These are phyloP conservation scores for Odontomachus brunneus DNA, from an alignment of 1,140 invertebrate genomes.

Conservation along the genomic window DNA sequence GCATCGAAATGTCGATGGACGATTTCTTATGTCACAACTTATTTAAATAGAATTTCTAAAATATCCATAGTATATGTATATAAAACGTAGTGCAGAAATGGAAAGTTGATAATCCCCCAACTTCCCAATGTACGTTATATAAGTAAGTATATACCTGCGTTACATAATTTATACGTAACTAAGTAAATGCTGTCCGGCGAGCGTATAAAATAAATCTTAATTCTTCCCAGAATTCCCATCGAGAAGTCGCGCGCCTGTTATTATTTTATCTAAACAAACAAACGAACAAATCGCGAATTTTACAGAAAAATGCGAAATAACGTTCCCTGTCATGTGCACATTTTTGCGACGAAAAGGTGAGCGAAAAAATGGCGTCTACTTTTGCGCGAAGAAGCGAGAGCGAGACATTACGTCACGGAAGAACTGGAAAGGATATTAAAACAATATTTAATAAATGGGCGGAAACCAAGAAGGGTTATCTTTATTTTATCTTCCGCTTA, in stretches of 20 bases:
- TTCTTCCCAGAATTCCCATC: background rate
- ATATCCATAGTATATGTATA: background rate
- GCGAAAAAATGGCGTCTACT: background rate
- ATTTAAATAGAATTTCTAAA: background rate
- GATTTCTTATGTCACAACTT: background rate
- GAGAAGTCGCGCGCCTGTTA: background rate
- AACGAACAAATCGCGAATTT: background rate
- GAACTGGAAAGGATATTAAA: background rate
- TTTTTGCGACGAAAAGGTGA: background rate
- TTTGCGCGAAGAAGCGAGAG: background rate
- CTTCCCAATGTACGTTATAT: constrained; percentile 32
- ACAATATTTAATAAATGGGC: constrained; percentile 31
- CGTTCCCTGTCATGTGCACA: constrained; percentile 5
- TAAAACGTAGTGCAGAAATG: background rate
- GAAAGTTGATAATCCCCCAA: constrained; percentile 37
- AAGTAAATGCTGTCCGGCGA: background rate
- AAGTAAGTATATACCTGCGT: constrained; percentile 39
- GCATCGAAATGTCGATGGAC: constrained; percentile 12
- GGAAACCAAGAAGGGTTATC: constrained; percentile 15
- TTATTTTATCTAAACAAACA: background rate
- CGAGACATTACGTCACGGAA: background rate
- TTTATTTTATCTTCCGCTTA: constrained; percentile 17
- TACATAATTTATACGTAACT: constrained; percentile 59
- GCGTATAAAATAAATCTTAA: background rate
- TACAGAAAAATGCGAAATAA: background rate